Conservation (phyloP, 2,888 invertebrate genomes). For the Tolmerus cingulatus region DNA sequence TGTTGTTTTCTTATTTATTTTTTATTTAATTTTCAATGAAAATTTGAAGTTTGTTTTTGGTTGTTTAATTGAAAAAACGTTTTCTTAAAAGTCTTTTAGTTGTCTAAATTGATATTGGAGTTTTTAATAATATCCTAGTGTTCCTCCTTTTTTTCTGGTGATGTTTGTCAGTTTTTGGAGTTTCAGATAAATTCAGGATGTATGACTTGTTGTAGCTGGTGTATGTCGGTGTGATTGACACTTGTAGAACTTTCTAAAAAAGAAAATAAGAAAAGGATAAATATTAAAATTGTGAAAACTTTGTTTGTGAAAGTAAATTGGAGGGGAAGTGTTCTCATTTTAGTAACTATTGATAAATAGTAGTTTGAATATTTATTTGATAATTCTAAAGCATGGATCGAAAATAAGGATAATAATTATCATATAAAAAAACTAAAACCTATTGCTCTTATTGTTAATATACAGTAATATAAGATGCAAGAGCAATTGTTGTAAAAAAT, state of each 20-base stretch:
- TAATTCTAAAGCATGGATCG: not conserved
- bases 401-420: not conserved
- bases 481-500: too few relatives aligned
- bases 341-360: not conserved
- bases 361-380: not conserved
- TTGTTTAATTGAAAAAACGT: not conserved
- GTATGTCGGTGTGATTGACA: constrained; percentile 19
- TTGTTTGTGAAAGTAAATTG: not conserved
- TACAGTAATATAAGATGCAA: too few relatives aligned
- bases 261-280: not conserved
- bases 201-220: not conserved
- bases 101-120: not conserved
- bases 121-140: not conserved
- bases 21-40: not conserved
- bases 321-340: not conserved
- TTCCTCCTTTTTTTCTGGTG: not conserved
- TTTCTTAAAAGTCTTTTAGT: not conserved
- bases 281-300: not conserved
- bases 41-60: not conserved
- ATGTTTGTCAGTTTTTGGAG: not conserved
- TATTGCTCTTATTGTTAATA: too few relatives aligned
- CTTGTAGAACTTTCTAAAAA: constrained; percentile 16
- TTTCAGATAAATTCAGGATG: not conserved
- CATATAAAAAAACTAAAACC: too few relatives aligned
- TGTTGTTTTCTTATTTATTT: not conserved